These are phyloP conservation scores for Nettapus auritus DNA, from an alignment of 2,113 vertebrate species.

Conservation along the genomic window DNA sequence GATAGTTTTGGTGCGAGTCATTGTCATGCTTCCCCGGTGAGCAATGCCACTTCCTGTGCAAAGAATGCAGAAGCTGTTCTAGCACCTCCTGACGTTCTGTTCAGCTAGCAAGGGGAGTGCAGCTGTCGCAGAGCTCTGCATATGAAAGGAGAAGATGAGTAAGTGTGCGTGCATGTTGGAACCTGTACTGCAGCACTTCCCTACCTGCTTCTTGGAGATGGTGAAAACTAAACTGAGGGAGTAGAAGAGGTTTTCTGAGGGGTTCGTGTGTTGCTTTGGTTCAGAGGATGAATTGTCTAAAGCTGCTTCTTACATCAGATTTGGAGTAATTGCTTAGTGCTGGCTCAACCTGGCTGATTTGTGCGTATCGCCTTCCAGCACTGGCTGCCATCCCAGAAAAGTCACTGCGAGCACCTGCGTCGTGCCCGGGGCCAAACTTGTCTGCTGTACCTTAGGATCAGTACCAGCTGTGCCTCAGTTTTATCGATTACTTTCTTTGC, in stretches of 20 bases:
- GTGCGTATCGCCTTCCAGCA: background rate
- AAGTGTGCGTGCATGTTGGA: background rate
- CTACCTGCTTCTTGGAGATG: fast-evolving
- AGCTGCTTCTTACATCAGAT: background rate
- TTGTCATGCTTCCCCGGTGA: background rate
- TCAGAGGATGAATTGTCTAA: background rate
- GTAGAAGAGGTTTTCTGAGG: background rate
- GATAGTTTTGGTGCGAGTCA: background rate
- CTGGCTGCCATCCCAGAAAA: background rate
- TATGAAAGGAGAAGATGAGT: background rate
- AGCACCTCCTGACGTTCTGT: background rate
- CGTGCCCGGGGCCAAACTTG: background rate
- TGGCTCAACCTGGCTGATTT: background rate
- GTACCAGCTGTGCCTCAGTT: fast-evolving
- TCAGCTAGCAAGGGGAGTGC: background rate
- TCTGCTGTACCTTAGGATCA: background rate
- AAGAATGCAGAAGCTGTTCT: background rate
- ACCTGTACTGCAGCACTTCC: background rate
- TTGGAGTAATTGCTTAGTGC: background rate
- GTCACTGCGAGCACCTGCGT: background rate
- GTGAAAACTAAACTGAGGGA: background rate
- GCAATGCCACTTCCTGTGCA: background rate
- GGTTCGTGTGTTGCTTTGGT: background rate
- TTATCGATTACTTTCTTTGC: background rate
- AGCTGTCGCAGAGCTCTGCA: background rate